Conservation (phyloP, 2,888 invertebrate genomes). For the Lymantria dispar region DNA sequence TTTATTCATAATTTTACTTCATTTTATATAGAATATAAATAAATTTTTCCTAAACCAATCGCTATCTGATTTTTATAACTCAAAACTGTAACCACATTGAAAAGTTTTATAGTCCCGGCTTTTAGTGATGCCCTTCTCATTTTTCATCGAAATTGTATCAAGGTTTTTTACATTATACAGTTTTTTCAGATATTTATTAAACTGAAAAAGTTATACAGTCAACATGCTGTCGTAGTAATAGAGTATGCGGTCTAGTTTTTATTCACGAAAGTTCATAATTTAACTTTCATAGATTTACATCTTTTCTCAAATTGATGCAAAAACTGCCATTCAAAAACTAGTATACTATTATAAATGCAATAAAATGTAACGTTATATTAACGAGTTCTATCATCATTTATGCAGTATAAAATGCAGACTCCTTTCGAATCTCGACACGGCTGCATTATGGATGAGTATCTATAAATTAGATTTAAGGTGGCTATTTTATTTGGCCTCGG, state of each 20-base stretch:
- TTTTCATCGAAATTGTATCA: too few species aligned
- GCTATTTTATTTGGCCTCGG: slow-evolving; percentile 7
- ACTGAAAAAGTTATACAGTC: not conserved
- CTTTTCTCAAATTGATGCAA: not conserved
- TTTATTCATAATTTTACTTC: too few species aligned
- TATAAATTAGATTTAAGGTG: slow-evolving; percentile 7
- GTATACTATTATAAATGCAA: slow-evolving; percentile 9
- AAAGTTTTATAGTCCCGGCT: too few species aligned
- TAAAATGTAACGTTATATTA: slow-evolving; percentile 6
- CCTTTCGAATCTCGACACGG: slow-evolving; percentile 10
- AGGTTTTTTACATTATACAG: too few species aligned
- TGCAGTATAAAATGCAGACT: slow-evolving; percentile 3
- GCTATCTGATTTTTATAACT: too few species aligned
- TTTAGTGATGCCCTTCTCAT: too few species aligned
- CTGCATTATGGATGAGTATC: slow-evolving; percentile 5
- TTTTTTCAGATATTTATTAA: too few species aligned
- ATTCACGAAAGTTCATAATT: not conserved
- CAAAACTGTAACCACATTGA: too few species aligned
- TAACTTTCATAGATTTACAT: slow-evolving; percentile 3
- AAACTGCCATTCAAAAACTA: not conserved
- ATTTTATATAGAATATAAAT: too few species aligned
- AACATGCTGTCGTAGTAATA: not conserved
- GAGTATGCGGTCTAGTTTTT: not conserved
- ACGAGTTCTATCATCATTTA: slow-evolving; percentile 4
- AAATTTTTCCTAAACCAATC: too few species aligned